Evolutionary conservation across 2,797 vertebrate genomes (phyloP), one percentile per base, ranked within the genome.

Genomic region (Protonibea diacanthus): DNA sequence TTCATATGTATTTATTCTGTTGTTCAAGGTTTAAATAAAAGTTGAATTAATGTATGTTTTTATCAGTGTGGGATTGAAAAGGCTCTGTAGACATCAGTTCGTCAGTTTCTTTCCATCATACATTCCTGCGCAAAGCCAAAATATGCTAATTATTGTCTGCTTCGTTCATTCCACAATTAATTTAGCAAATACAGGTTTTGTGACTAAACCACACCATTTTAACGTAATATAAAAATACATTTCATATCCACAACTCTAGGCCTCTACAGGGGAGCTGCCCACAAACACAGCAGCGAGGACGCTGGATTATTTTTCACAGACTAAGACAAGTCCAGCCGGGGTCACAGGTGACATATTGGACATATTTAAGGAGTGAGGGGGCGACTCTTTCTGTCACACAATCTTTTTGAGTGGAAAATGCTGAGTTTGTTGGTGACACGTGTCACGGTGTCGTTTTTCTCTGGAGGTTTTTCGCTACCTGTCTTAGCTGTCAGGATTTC

Each of bases 261-360:
- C 3, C 25, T 11, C 18, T 20, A 11, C 6, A 21, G 3, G 20
- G 15, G 17, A 44, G 20, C 23, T 27, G 12, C 44, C 14, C 20
- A 38, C 33, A 38, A 38, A 38, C 33, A 9, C 33, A 38, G 33
- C 33, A 38, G 33, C 6, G 53, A 38, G 40, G 55, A 48, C 2
- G 33, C 45, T 53, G 47, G 73, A 72, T 86, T 81, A 51, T 69
- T 83, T 86, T 81, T 76, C 86, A 82, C 78, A 75, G 59, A 81
- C 53, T 58, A 78, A 83, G 74, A 74, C n/a, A 60, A 71, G 40
- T 76, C 70, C 53, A 65, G 42, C 15, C 15, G 69, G 53, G 48
- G 85, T 90, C 81, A 85, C 62, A 78, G 83, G 89, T 85, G 48
- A 78, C 56, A 61, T 70, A n/a, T 53, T 2, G 9, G 45, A 25